phyloP scores from a whole-genome alignment of 1,140 invertebrate genomes.

The Drosophila ironensis region DNA sequence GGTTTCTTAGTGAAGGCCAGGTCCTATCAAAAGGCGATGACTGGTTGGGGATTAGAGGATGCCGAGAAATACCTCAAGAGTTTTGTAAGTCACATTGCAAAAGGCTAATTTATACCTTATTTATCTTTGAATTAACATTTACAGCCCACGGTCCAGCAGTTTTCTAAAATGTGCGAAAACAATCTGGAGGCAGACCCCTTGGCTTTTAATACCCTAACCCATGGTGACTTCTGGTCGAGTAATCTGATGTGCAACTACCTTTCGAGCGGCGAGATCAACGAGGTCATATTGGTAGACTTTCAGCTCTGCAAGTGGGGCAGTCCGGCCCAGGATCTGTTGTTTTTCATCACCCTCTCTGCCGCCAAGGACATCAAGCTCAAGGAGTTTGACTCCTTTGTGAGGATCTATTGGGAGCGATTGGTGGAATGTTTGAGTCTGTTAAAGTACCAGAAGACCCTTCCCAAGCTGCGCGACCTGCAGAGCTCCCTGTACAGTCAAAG shows the following conservation, averaged over 20 bases:
- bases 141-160: constrained; percentile 50
- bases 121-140: background rate
- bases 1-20: constrained; percentile 5
- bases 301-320: constrained; percentile 77
- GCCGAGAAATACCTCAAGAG: constrained; percentile 52
- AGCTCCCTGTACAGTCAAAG: constrained; percentile 53
- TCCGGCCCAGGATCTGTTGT: constrained; percentile 79
- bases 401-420: constrained; percentile 60
- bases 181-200: constrained; percentile 61
- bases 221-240: constrained; percentile 84
- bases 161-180: constrained; percentile 13
- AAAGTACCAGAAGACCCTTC: constrained; percentile 60
- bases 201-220: constrained; percentile 85
- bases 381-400: constrained; percentile 59
- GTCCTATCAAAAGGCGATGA: constrained; percentile 46
- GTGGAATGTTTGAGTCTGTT: constrained; percentile 50
- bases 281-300: constrained; percentile 80
- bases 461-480: constrained; percentile 76
- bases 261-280: constrained; percentile 41
- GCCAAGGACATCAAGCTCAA: constrained; percentile 48
- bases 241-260: constrained; percentile 82
- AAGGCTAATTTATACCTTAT: background rate
- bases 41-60: constrained; percentile 47
- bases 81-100: constrained; percentile 38
- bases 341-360: constrained; percentile 68